These are phyloP conservation scores for Pachycephala philippinensis DNA, from an alignment of 2,113 vertebrate species.

Conservation along the genomic window DNA sequence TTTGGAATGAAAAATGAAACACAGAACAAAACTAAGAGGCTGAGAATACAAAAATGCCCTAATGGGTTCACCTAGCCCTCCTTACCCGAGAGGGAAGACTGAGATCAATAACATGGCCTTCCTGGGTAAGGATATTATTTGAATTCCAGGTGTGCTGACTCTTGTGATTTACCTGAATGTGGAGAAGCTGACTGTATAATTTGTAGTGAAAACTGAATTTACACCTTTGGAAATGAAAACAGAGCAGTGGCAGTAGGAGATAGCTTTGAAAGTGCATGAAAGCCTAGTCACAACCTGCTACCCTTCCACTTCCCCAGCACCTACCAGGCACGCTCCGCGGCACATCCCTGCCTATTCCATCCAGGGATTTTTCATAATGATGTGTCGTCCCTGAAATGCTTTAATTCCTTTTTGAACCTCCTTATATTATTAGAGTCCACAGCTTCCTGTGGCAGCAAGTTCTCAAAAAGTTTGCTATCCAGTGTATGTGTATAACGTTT, in stretches of 20 bases:
- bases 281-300: background rate
- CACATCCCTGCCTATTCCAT: background rate
- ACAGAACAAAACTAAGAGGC: background rate
- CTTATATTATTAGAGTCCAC: background rate
- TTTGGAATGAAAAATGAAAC: background rate
- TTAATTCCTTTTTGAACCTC: background rate
- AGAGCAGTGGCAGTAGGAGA: background rate
- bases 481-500: too few relatives aligned
- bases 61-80: background rate
- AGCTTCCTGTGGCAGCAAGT: background rate
- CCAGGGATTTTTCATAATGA: background rate
- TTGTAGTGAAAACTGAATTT: background rate
- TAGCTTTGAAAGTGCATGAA: background rate
- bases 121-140: background rate
- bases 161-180: background rate
- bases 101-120: background rate
- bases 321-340: background rate
- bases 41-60: background rate
- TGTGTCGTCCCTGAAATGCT: background rate
- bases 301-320: background rate
- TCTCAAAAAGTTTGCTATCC: background rate
- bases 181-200: background rate
- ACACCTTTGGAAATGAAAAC: background rate
- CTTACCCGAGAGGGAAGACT: background rate
- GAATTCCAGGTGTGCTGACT: background rate